Percentiles rank a stretch among this genome's conserved stretches.
These are phyloP conservation scores for Crematogaster levior DNA, from an alignment of 2,888 invertebrate genomes.

Conservation along the genomic window DNA sequence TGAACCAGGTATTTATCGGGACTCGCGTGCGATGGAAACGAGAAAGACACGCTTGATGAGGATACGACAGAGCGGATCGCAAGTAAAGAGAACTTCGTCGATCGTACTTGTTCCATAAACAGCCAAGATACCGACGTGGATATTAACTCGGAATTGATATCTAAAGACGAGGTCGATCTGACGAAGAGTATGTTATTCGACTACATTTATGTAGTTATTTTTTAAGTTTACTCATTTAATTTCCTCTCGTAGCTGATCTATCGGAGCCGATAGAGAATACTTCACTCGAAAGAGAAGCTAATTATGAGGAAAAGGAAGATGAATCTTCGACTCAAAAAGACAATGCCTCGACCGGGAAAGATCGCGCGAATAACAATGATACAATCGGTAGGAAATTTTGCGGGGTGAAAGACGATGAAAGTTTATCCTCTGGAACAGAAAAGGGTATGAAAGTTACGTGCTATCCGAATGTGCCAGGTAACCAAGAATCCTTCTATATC, in stretches of 20 bases:
- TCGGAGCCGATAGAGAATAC: constrained; percentile 44
- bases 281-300: background rate
- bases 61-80: constrained; percentile 66
- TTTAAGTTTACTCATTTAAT: background rate
- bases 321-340: constrained; percentile 3
- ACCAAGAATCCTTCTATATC: constrained; percentile 14
- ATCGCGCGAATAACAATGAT: background rate
- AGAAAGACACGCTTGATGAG: constrained; percentile 71
- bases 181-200: constrained; percentile 70
- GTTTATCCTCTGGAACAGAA: background rate
- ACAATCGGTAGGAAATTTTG: constrained; percentile 23
- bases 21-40: constrained; percentile 79
- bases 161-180: constrained; percentile 74
- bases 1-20: constrained; percentile 80
- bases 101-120: constrained; percentile 60
- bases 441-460: constrained; percentile 56
- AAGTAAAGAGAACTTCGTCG: background rate
- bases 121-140: constrained; percentile 79
- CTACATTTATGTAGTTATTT: background rate
- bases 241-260: constrained; percentile 47
- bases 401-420: constrained; percentile 15
- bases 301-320: background rate
- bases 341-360: background rate
- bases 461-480: constrained; percentile 81
- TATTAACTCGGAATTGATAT: constrained; percentile 75